phyloP scores from a whole-genome alignment of 2,888 invertebrate species.

The Andrena camellia region DNA sequence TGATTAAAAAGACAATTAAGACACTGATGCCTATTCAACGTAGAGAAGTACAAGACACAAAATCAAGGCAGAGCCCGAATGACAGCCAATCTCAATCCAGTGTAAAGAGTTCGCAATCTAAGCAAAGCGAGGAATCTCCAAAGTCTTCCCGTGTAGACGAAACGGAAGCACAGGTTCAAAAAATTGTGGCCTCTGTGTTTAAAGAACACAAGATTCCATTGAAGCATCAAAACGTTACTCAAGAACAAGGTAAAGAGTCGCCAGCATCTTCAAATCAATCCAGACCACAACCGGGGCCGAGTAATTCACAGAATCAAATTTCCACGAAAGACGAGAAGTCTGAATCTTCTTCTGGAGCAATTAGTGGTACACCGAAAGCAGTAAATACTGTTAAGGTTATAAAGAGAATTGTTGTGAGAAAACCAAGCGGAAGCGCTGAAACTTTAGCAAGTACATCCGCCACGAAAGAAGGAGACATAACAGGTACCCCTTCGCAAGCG shows the following conservation, averaged over 20 bases:
- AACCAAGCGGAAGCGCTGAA: constrained; percentile 72
- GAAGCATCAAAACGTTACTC: constrained; percentile 76
- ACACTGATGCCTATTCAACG: constrained; percentile 83
- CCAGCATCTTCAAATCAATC: constrained; percentile 42
- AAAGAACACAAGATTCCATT: constrained; percentile 84
- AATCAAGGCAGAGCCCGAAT: constrained; percentile 49
- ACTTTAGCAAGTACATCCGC: constrained; percentile 59
- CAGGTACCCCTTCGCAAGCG: constrained; percentile 27
- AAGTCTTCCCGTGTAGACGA: constrained; percentile 76
- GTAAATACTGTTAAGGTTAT: constrained; percentile 82
- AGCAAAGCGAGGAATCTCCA: constrained; percentile 63
- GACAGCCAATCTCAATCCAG: constrained; percentile 40
- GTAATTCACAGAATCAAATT: constrained; percentile 41
- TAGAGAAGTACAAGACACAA: constrained; percentile 73
- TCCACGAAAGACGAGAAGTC: constrained; percentile 50
- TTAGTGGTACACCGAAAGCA: constrained; percentile 65
- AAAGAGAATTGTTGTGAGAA: constrained; percentile 82
- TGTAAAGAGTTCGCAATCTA: constrained; percentile 53
- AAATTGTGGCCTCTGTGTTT: constrained; percentile 83
- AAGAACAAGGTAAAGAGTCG: constrained; percentile 73
- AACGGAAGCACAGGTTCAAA: constrained; percentile 84
- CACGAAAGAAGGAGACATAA: constrained; percentile 68
- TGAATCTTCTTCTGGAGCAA: constrained; percentile 34
- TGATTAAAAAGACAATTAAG: constrained; percentile 83
- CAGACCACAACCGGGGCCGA: constrained; percentile 48